These are phyloP conservation scores for Marasmarcha lunaedactyla DNA, from an alignment of 2,888 invertebrate species.

Conservation along the genomic window DNA sequence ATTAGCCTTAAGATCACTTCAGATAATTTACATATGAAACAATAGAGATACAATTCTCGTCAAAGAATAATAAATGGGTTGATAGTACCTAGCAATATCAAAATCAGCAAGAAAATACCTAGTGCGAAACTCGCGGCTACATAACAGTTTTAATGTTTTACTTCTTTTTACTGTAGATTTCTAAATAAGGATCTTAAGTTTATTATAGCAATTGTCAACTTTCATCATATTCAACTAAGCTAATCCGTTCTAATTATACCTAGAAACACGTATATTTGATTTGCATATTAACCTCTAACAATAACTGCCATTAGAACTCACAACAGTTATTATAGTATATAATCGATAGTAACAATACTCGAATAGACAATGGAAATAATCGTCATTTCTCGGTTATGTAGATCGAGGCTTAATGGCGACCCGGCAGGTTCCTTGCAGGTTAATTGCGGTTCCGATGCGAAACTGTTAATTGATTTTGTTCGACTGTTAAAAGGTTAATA, in stretches of 20 bases:
- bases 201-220: no score
- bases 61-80: no score
- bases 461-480: conserved; percentile 57
- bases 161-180: no score
- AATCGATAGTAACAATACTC: conserved; percentile 23
- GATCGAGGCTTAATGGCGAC: conserved; percentile 4
- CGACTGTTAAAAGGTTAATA: conserved; percentile 20
- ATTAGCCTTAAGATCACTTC: not conserved
- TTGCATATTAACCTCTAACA: no score
- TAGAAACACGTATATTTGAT: no score
- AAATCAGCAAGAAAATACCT: no score
- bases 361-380: conserved; percentile 39
- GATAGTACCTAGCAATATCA: no score
- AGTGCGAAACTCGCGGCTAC: no score
- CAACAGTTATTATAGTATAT: not conserved
- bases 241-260: no score
- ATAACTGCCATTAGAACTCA: conserved; percentile 8
- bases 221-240: no score
- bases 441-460: conserved; percentile 29
- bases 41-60: conserved; percentile 11
- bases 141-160: no score
- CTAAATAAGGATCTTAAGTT: no score
- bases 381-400: conserved; percentile 13
- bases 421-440: conserved; percentile 19
- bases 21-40: conserved; percentile 22